phyloP scores from a whole-genome alignment of 2,797 vertebrate species.

The Rallus crepitans region DNA sequence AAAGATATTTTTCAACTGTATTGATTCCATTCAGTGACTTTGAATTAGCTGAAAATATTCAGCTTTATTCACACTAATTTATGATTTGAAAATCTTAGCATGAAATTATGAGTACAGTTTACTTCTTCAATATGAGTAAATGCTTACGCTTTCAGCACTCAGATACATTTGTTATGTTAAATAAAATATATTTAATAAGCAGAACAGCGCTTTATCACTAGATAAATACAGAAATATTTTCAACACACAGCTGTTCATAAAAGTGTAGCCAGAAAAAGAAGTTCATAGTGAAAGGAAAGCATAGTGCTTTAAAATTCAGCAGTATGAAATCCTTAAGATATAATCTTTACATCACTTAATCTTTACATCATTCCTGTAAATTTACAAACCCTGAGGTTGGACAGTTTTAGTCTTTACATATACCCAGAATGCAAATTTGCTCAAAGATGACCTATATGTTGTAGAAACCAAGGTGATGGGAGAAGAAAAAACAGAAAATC shows the following conservation, averaged over 20 bases:
- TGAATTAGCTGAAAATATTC: not conserved
- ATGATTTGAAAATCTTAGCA: not conserved
- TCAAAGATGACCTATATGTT: not conserved
- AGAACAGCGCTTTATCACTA: not conserved
- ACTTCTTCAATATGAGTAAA: not conserved
- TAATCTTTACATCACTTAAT: not conserved
- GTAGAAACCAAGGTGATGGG: not conserved
- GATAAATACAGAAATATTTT: conserved; percentile 2
- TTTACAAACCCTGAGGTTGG: not conserved
- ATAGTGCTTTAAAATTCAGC: not conserved
- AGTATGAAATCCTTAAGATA: not conserved
- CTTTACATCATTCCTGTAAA: not conserved
- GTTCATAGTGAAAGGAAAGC: not conserved
- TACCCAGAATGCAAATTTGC: not conserved
- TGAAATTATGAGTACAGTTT: not conserved
- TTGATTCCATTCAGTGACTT: not conserved
- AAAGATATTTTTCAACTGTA: not conserved
- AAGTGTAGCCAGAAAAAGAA: not conserved
- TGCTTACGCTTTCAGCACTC: not conserved
- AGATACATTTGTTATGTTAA: not conserved
- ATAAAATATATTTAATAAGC: not conserved
- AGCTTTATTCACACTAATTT: not conserved
- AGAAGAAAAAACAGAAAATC: not conserved
- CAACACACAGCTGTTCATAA: not conserved
- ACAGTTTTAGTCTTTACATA: not conserved